Evolutionary conservation across 2,888 invertebrate genomes (phyloP).

Genomic region (Laothoe populi): DNA sequence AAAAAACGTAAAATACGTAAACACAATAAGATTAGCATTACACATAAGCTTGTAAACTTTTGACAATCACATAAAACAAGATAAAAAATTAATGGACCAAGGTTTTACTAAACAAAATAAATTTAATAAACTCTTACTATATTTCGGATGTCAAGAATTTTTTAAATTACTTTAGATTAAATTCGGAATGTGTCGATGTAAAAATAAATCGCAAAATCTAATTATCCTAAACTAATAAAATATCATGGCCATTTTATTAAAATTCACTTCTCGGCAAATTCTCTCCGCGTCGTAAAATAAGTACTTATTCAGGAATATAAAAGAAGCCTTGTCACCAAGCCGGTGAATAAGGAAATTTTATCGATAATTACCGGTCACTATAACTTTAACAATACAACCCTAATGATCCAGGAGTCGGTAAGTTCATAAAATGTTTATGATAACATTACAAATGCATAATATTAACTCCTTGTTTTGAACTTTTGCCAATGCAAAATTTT

Average conservation of each 20-base stretch:
- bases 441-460: not conserved
- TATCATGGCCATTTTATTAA: slow-evolving; percentile 17
- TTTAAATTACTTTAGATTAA: no score
- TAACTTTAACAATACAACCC: slow-evolving; percentile 51
- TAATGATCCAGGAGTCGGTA: slow-evolving; percentile 41
- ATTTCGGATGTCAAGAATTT: no score
- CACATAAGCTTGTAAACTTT: no score
- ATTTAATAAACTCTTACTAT: no score
- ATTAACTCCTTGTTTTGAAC: not conserved
- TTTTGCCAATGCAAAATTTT: not conserved
- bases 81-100: no score
- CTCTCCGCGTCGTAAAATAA: slow-evolving; percentile 42
- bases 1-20: no score
- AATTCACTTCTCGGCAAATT: slow-evolving; percentile 37
- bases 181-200: not conserved
- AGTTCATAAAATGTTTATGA: slow-evolving; percentile 13
- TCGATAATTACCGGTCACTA: slow-evolving; percentile 47
- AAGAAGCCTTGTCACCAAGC: slow-evolving; percentile 38
- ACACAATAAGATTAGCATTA: no score
- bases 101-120: no score
- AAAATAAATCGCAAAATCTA: slow-evolving; percentile 11
- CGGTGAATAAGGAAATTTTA: slow-evolving; percentile 46
- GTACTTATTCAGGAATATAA: slow-evolving; percentile 42
- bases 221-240: slow-evolving; percentile 20
- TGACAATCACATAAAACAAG: no score